Conservation (phyloP, 2,888 invertebrate genomes). For the Apotomis turbidana region DNA sequence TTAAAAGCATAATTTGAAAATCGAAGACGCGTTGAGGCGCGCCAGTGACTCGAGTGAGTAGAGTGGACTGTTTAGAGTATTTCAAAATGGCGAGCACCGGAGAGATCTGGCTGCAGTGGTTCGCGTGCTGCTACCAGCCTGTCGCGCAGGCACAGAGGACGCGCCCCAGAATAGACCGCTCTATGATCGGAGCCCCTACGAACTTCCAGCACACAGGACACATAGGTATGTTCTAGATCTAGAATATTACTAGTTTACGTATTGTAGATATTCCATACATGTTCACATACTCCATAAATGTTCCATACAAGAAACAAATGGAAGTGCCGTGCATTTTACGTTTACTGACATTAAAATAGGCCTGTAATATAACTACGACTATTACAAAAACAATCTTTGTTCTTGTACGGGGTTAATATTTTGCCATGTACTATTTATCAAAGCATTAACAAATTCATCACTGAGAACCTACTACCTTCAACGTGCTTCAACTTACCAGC, state of each 20-base stretch:
- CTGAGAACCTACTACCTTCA: not conserved
- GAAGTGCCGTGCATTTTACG: too few relatives aligned
- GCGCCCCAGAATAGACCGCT: slow-evolving; percentile 92
- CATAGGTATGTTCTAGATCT: slow-evolving; percentile 67
- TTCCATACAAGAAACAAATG: too few relatives aligned
- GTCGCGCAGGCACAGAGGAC: slow-evolving; percentile 89
- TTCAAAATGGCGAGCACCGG: slow-evolving; percentile 87
- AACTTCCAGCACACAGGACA: slow-evolving; percentile 97
- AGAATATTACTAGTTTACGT: not conserved
- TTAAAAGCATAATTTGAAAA: slow-evolving; percentile 24
- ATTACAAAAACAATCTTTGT: too few relatives aligned
- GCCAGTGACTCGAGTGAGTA: slow-evolving; percentile 47
- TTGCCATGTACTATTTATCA: too few relatives aligned
- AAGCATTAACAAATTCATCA: not conserved
- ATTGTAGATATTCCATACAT: too few relatives aligned
- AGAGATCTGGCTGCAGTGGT: slow-evolving; percentile 96
- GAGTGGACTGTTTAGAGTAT: slow-evolving; percentile 55
- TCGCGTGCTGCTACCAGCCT: slow-evolving; percentile 95
- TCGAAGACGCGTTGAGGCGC: slow-evolving; percentile 52
- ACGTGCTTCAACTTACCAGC: not conserved
- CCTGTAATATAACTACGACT: too few relatives aligned
- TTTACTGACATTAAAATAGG: too few relatives aligned
- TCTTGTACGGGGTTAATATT: too few relatives aligned
- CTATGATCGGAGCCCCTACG: slow-evolving; percentile 98
- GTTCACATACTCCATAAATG: too few relatives aligned